phyloP scores from a whole-genome alignment of 2,888 invertebrate genomes.

The Graphium colonna region DNA sequence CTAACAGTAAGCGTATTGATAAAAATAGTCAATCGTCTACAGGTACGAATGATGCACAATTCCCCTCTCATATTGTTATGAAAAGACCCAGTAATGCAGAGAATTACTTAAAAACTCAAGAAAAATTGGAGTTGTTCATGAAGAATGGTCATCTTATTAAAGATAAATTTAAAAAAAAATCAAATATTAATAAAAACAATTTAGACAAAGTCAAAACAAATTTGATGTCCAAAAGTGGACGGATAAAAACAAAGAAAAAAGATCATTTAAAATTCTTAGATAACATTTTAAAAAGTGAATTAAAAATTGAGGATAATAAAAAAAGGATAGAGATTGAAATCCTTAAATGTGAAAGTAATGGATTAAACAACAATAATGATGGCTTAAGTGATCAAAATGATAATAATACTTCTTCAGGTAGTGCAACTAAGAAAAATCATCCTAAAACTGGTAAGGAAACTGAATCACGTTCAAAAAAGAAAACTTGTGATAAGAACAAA shows the following conservation, averaged over 20 bases:
- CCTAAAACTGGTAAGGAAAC: slow-evolving; percentile 21
- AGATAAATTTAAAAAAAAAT: slow-evolving; percentile 32
- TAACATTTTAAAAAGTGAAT: slow-evolving; percentile 59
- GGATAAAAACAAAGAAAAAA: slow-evolving; percentile 30
- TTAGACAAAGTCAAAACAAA: slow-evolving; percentile 20
- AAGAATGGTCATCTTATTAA: slow-evolving; percentile 41
- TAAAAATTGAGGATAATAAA: slow-evolving; percentile 46
- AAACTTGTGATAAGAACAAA: background rate
- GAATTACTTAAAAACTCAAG: slow-evolving; percentile 20
- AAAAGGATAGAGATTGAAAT: slow-evolving; percentile 23
- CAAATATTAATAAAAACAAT: background rate
- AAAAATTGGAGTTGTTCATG: slow-evolving; percentile 33
- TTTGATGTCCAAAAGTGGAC: slow-evolving; percentile 41
- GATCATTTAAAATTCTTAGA: slow-evolving; percentile 49
- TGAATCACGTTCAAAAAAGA: slow-evolving; percentile 31
- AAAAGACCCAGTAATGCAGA: slow-evolving; percentile 29
- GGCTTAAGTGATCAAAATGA: slow-evolving; percentile 53
- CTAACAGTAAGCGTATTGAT: slow-evolving; percentile 41
- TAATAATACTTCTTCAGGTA: slow-evolving; percentile 20
- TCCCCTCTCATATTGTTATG: slow-evolving; percentile 31
- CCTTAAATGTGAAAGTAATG: slow-evolving; percentile 27
- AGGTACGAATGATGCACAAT: slow-evolving; percentile 41
- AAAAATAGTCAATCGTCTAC: slow-evolving; percentile 50
- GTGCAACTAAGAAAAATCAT: slow-evolving; percentile 26
- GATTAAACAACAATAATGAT: slow-evolving; percentile 72